These are phyloP conservation scores for Hirtodrosophila duncani DNA, from an alignment of 2,888 invertebrate genomes.

Conservation along the genomic window DNA sequence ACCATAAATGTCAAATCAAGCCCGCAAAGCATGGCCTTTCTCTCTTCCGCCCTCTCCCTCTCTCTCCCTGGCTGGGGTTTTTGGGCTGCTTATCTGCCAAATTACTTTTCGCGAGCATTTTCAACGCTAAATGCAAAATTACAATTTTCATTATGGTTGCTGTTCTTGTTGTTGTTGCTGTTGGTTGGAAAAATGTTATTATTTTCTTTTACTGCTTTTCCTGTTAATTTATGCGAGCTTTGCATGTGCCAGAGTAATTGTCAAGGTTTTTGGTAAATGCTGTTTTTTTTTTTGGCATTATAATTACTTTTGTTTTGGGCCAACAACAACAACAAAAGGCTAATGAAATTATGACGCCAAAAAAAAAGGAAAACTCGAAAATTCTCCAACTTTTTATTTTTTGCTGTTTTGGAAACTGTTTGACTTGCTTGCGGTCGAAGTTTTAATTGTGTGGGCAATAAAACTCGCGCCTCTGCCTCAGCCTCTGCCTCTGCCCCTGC, in stretches of 20 bases:
- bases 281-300: conserved; percentile 42
- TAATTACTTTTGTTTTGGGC: conserved; percentile 56
- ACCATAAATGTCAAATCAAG: conserved; percentile 60
- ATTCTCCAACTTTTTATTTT: conserved; percentile 27
- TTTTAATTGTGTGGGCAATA: conserved; percentile 52
- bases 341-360: conserved; percentile 14
- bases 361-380: conserved; percentile 19
- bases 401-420: conserved; percentile 38
- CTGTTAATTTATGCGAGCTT: conserved; percentile 73
- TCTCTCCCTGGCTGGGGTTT: conserved; percentile 10
- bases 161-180: conserved; percentile 5
- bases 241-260: conserved; percentile 74
- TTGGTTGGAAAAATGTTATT: conserved; percentile 28
- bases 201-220: conserved; percentile 2
- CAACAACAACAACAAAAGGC: background rate
- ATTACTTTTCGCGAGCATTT: conserved; percentile 44
- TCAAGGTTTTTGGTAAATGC: conserved; percentile 63
- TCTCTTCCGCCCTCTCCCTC: background rate
- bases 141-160: conserved; percentile 37
- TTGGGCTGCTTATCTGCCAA: conserved; percentile 48
- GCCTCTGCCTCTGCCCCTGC: conserved; percentile 25
- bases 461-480: conserved; percentile 1
- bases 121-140: conserved; percentile 52
- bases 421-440: conserved; percentile 5
- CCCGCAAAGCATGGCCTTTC: conserved; percentile 29